Evolutionary conservation across 2,888 invertebrate species (phyloP).

Genomic region (Eupithecia vulgata): DNA sequence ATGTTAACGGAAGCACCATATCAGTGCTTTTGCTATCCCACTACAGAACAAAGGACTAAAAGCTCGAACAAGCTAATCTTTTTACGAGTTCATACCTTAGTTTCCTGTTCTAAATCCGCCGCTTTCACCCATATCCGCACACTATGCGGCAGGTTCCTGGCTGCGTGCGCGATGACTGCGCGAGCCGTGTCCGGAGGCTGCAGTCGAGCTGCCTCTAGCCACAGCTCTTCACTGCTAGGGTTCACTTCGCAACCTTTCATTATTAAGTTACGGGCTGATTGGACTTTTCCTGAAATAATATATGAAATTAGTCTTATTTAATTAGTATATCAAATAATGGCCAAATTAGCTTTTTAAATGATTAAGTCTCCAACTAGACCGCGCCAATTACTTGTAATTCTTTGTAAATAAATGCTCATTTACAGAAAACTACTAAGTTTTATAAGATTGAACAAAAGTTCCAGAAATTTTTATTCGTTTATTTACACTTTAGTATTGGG

Average conservation of each 20-base stretch:
- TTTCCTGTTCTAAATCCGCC: slow-evolving; percentile 96
- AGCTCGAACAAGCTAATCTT: too few relatives aligned
- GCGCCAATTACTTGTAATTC: too few relatives aligned
- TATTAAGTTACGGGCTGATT: slow-evolving; percentile 97
- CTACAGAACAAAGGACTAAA: too few relatives aligned
- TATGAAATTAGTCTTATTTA: neutral
- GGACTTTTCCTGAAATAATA: slow-evolving; percentile 87
- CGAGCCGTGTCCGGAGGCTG: slow-evolving; percentile 97
- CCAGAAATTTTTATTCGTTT: too few relatives aligned
- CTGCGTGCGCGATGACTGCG: slow-evolving; percentile 98
- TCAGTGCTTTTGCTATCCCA: too few relatives aligned
- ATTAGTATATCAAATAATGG: neutral
- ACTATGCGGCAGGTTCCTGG: slow-evolving; percentile 96
- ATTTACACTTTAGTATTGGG: too few relatives aligned
- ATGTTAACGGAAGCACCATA: too few relatives aligned
- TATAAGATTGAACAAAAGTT: too few relatives aligned
- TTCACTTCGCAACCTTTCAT: slow-evolving; percentile 99
- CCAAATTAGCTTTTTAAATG: too few relatives aligned
- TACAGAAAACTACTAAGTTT: too few relatives aligned
- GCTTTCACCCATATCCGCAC: slow-evolving; percentile 99
- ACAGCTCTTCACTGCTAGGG: slow-evolving; percentile 97
- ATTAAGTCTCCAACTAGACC: too few relatives aligned
- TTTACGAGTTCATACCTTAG: slow-evolving; percentile 82
- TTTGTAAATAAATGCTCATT: too few relatives aligned
- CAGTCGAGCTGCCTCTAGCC: slow-evolving; percentile 98